Base-by-base conservation (phyloP, 2,113 vertebrate species). In the Saccopteryx bilineata region DNA sequence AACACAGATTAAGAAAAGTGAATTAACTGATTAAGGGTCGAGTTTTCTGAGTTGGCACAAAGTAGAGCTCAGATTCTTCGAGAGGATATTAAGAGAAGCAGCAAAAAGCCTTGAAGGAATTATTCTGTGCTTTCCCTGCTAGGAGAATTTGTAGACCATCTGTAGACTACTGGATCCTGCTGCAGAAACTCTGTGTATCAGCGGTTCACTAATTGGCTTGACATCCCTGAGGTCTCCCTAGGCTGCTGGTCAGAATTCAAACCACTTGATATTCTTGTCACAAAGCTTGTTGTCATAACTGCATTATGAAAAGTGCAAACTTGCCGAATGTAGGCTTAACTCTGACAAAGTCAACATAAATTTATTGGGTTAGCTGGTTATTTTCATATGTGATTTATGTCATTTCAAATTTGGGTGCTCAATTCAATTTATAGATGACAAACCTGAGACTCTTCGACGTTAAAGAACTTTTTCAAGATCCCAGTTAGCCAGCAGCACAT, bases 1-100 rank as follows among this genome's bases (percentile, higher is more conserved):
- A 95, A 68, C 60, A 69, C 61, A 82, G 74, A 91, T 56, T 86
- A 94, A 95, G 95, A 86, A 84, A 86, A 80, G 48, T 72, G 85
- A 92, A 90, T 91, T 92, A 94, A 94, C 33, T 80, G 39, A 94
- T 61, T 7, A 85, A 85, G 82, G 28, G 3, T 92, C 74, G 46
- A 65, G 13, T 85, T 94, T 39, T 66, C 66, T 90, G 66, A 72
- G 50, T 46, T 87, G 31, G 31, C n/a, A 39, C 33, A 82, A 93
- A 92, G 21, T 10, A 21, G 48, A 90, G 81, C 60, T 78, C 56
- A 46, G 12, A 86, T n/a, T 88, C 50, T 87, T 94, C 26, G 12
- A 10, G 18, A 66, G 39, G 17, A 33, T 83, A 76, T 81, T 72
- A 91, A 90, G 24, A 78, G 6, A 14, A 85, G 14, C 23, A 88